Percentiles rank a stretch among this genome's conserved stretches.
These are phyloP conservation scores for Papilio polytes DNA, from an alignment of 1,140 invertebrate species.

Conservation along the genomic window DNA sequence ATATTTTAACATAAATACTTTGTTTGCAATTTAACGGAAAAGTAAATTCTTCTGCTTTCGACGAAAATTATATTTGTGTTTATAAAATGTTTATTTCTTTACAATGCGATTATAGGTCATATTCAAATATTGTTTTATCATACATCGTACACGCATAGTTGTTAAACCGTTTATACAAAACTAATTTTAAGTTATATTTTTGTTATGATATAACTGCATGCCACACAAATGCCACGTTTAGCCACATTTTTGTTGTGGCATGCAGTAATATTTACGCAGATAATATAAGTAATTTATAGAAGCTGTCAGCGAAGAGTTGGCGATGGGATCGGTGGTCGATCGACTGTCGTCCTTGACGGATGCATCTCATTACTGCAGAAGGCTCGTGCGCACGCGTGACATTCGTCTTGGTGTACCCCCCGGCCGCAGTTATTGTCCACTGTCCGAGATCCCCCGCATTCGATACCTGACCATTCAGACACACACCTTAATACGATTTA, in stretches of 20 bases:
- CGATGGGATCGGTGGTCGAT: slow-evolving; percentile 48
- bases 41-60: background rate
- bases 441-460: slow-evolving; percentile 58
- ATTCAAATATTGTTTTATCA: too few species aligned
- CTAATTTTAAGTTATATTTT: too few species aligned
- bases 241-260: background rate
- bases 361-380: slow-evolving; percentile 70
- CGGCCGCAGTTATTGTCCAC: slow-evolving; percentile 47
- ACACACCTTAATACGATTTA: slow-evolving; percentile 78
- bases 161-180: too few species aligned
- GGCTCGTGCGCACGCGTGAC: slow-evolving; percentile 55
- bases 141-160: too few species aligned
- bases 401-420: slow-evolving; percentile 39
- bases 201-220: too few species aligned
- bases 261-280: background rate
- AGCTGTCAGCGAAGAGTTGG: slow-evolving; percentile 28
- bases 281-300: slow-evolving; percentile 9
- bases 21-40: background rate
- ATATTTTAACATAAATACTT: slow-evolving; percentile 5
- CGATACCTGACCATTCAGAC: slow-evolving; percentile 66
- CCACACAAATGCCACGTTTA: background rate
- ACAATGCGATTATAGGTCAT: too few species aligned
- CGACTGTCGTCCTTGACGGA: slow-evolving; percentile 74
- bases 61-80: background rate
- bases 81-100: too few species aligned